Percentiles rank a stretch among this genome's conserved stretches.
Evolutionary conservation across 2,888 invertebrate species (phyloP).

Genomic region (Rosalia funebris): DNA sequence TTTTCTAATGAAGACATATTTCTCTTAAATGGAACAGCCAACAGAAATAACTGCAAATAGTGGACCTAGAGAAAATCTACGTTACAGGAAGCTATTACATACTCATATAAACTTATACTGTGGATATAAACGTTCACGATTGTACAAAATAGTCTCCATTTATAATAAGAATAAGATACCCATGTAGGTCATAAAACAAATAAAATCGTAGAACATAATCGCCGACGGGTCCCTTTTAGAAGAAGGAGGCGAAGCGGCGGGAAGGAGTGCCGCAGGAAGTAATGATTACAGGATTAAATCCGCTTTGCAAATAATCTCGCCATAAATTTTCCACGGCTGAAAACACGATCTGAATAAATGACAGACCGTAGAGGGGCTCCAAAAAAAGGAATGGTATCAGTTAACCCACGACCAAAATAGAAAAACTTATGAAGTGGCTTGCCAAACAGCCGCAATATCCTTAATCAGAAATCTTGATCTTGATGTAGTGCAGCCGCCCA

Average conservation of each 20-base stretch:
- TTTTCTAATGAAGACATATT: too few species aligned
- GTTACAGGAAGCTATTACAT: too few species aligned
- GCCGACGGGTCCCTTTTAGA: too few species aligned
- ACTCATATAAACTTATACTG: too few species aligned
- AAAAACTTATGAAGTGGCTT: slow-evolving; percentile 32
- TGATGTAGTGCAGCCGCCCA: slow-evolving; percentile 28
- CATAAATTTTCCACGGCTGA: slow-evolving; percentile 25
- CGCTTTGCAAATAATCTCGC: slow-evolving; percentile 27
- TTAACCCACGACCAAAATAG: slow-evolving; percentile 25
- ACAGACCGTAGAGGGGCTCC: not conserved
- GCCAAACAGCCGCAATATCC: slow-evolving; percentile 22
- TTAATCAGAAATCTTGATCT: slow-evolving; percentile 28
- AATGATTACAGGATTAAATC: slow-evolving; percentile 24
- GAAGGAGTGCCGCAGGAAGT: slow-evolving; percentile 5
- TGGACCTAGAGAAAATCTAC: too few species aligned
- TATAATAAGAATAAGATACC: too few species aligned
- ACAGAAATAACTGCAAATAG: too few species aligned
- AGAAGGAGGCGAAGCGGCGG: not conserved
- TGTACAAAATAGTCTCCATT: too few species aligned
- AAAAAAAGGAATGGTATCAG: slow-evolving; percentile 20
- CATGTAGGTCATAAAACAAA: too few species aligned
- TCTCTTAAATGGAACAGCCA: too few species aligned
- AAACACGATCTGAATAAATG: slow-evolving; percentile 30
- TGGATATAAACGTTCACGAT: too few species aligned
- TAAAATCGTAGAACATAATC: too few species aligned